A percentile compares a stretch with the other conserved stretches of the same genome.
Conservation (phyloP, 2,113 vertebrate genomes). For the Hystrix cristata region DNA sequence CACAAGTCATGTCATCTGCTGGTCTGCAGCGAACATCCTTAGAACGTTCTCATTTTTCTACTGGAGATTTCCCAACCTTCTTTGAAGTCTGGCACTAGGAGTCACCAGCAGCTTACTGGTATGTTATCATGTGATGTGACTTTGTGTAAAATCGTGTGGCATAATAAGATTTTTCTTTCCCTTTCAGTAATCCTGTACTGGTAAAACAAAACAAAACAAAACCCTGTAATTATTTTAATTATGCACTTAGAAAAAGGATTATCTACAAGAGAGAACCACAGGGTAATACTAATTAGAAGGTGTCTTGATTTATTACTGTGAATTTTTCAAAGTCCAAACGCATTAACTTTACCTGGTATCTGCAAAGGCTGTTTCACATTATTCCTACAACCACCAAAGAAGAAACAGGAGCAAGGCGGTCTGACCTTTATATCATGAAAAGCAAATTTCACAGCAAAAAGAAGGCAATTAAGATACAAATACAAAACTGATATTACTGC, state of each 20-base stretch:
- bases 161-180: slow-evolving; percentile 79
- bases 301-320: slow-evolving; percentile 59
- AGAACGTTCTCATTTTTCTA: slow-evolving; percentile 85
- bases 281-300: slow-evolving; percentile 73
- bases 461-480: slow-evolving; percentile 3
- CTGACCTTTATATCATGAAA: slow-evolving; percentile 23
- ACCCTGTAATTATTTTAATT: slow-evolving; percentile 74
- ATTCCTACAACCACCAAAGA: slow-evolving; percentile 28
- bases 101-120: slow-evolving; percentile 84
- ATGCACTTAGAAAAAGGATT: slow-evolving; percentile 70
- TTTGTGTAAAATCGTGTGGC: slow-evolving; percentile 52
- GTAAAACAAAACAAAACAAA: slow-evolving; percentile 71
- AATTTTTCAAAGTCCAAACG: background rate
- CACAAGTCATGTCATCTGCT: background rate
- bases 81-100: slow-evolving; percentile 88
- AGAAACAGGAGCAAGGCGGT: background rate
- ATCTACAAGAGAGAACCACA: slow-evolving; percentile 59
- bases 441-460: background rate
- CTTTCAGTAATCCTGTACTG: slow-evolving; percentile 84
- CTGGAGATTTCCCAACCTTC: slow-evolving; percentile 84
- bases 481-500: background rate
- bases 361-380: background rate
- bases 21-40: background rate
- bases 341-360: slow-evolving; percentile 24
- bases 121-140: slow-evolving; percentile 81